These are phyloP conservation scores for Rhodeus uyekii DNA, from an alignment of 2,797 vertebrate species.

Conservation along the genomic window DNA sequence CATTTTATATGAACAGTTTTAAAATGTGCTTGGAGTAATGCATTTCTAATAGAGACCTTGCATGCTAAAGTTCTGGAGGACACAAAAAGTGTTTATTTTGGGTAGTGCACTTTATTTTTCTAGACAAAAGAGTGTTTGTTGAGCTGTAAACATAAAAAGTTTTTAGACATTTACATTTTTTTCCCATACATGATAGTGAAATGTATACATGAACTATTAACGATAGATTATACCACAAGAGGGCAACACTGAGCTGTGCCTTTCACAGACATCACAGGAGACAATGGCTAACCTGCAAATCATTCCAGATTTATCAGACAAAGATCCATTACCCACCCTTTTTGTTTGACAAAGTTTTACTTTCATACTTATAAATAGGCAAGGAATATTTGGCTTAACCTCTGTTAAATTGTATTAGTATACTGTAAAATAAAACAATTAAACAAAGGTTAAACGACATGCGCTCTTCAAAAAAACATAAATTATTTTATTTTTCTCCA, in stretches of 20 bases:
- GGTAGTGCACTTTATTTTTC: neutral
- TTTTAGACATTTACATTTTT: too few relatives aligned
- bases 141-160: neutral
- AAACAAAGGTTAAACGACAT: neutral
- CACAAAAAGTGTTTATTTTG: neutral
- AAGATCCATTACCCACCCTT: neutral
- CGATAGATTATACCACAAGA: conserved; percentile 23
- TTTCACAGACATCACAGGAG: neutral
- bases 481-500: conserved; percentile 64
- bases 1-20: neutral
- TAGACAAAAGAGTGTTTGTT: neutral
- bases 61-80: neutral
- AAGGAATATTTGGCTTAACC: neutral
- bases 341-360: neutral
- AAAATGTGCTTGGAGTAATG: neutral
- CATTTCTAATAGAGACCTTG: neutral
- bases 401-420: neutral
- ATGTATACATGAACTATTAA: neutral
- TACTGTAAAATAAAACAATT: neutral
- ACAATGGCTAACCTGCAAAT: conserved; percentile 4
- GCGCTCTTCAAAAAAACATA: conserved; percentile 25
- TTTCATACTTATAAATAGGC: conserved; percentile 41
- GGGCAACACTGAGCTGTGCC: conserved; percentile 35
- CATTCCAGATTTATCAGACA: neutral
- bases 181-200: neutral